Evolutionary conservation across 2,888 invertebrate genomes (phyloP).

Genomic region (Yponomeuta evonymella): DNA sequence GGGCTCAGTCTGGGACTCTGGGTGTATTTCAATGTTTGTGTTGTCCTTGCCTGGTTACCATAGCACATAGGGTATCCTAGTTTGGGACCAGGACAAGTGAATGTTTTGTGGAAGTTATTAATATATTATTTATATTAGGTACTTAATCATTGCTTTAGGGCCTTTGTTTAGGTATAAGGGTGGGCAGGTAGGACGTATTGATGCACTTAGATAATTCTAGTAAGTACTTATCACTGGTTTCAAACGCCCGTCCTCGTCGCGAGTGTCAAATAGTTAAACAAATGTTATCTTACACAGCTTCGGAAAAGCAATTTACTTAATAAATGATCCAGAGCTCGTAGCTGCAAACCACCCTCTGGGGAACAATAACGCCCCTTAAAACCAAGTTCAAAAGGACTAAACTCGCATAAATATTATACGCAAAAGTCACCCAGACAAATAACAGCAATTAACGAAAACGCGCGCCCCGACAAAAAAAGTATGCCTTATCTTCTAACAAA

Average conservation of each 20-base stretch:
- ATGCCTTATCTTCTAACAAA: constrained; percentile 43
- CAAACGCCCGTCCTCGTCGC: not conserved
- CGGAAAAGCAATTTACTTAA: not conserved
- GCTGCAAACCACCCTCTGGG: not conserved
- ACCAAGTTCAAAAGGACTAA: constrained; percentile 3
- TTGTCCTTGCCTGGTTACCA: too few relatives aligned
- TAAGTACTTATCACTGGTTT: not conserved
- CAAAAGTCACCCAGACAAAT: constrained; percentile 2
- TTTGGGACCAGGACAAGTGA: too few relatives aligned
- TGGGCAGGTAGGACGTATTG: too few relatives aligned
- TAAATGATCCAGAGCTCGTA: not conserved
- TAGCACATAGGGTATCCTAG: too few relatives aligned
- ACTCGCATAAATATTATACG: not conserved
- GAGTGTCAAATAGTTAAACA: not conserved
- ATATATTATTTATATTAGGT: too few relatives aligned
- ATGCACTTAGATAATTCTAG: too few relatives aligned
- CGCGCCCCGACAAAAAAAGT: constrained; percentile 23
- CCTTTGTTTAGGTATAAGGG: too few relatives aligned
- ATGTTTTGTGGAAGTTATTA: too few relatives aligned
- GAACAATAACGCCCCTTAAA: not conserved
- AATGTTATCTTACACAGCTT: not conserved
- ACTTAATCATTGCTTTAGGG: too few relatives aligned
- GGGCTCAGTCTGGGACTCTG: too few relatives aligned
- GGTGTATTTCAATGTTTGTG: too few relatives aligned
- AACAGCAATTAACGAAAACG: constrained; percentile 14